Base-by-base conservation (phyloP, 2,797 vertebrate species). In the Pempheris klunzingeri region DNA sequence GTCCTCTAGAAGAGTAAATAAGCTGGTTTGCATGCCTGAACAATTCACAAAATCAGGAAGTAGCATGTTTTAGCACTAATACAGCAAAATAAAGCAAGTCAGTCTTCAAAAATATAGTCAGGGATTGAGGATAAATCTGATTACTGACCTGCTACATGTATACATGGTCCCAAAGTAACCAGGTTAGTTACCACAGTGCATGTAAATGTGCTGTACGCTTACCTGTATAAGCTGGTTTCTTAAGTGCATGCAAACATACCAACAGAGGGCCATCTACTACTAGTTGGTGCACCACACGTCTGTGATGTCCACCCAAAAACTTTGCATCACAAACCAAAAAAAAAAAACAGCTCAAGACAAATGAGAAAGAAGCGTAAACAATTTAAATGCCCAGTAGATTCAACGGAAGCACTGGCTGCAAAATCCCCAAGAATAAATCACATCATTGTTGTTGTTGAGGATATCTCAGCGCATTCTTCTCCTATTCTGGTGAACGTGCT, bases 361-460 rank as follows among this genome's bases (percentile, higher is more conserved):
- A 83, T 39, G 14, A 67, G 34, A 52, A 26, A 49, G 17, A 41
- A 63, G 28, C 49, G 55, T 17, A 53, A 62, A 63, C 24, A 39
- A 76, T 26, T 4, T 1, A 17, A 76, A 71, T 54, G 8, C 24
- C 36, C 17, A 9, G 15, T 39, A 20, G 5, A 60, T 50, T 75
- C 66, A 57, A 55, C 18, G 12, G 14, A 24, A 39, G 12, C 7
- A 1, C 14, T 72, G 36, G 64, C 59, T 64, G 38, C n/a, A 74
- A 38, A 88, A 77, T 74, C 46, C 57, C 20, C 3, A 46, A 44
- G 50, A 84, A 77, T 78, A 78, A 88, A 90, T 82, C 59, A 80
- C 20, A 71, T 65, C 38, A 61, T 73, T 77, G 60, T 44, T 59
- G 54, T 34, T 67, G 50, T 67, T 76, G 57, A 80, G 8, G 43